phyloP scores from a whole-genome alignment of 2,113 vertebrate species.

The Lophotis ruficrista region DNA sequence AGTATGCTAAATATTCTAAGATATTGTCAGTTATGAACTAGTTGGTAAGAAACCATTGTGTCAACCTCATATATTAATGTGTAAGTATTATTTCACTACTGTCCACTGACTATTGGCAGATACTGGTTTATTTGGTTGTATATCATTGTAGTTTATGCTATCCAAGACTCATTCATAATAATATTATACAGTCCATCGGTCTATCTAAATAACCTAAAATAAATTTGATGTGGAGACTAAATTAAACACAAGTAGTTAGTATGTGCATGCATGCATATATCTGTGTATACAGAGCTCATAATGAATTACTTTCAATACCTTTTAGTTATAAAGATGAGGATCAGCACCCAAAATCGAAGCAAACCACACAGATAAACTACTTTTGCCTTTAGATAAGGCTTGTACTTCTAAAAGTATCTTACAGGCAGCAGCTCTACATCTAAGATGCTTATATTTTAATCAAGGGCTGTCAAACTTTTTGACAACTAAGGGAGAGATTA shows the following conservation, averaged over 20 bases:
- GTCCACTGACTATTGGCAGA: not conserved
- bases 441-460: conserved; percentile 8
- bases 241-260: not conserved
- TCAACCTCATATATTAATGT: not conserved
- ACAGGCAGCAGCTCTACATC: not conserved
- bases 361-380: not conserved
- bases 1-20: not conserved
- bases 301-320: not conserved
- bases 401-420: not conserved
- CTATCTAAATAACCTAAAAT: not conserved
- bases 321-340: not conserved
- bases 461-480: not conserved
- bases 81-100: not conserved
- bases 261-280: not conserved
- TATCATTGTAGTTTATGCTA: not conserved
- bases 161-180: not conserved
- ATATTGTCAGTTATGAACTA: not conserved
- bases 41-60: not conserved
- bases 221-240: not conserved
- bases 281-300: not conserved
- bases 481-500: not conserved
- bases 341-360: not conserved
- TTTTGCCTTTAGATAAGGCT: not conserved
- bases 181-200: not conserved
- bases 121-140: not conserved